These are phyloP conservation scores for Dasyurus viverrinus DNA, from an alignment of 2,113 vertebrate genomes.

Conservation along the genomic window DNA sequence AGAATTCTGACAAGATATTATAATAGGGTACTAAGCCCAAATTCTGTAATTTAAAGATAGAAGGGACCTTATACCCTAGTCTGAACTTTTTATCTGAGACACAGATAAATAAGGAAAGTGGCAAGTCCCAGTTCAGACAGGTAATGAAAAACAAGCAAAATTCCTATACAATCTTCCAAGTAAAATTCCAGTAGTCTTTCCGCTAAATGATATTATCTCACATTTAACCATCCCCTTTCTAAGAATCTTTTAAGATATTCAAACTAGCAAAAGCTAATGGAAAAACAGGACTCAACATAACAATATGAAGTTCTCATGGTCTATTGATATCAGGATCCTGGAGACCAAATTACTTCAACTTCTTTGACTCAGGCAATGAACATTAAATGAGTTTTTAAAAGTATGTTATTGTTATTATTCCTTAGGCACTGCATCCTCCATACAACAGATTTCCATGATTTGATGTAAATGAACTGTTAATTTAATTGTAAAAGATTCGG, in stretches of 20 bases:
- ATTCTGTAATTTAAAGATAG: not conserved
- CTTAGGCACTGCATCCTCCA: not conserved
- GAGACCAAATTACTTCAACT: not conserved
- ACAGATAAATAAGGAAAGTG: not conserved
- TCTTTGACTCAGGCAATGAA: not conserved
- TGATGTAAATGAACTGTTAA: not conserved
- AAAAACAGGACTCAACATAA: not conserved
- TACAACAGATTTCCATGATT: not conserved
- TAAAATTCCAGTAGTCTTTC: not conserved
- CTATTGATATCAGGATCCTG: not conserved
- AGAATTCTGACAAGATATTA: not conserved
- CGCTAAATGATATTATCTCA: not conserved
- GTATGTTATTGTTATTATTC: not conserved
- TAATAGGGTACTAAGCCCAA: not conserved
- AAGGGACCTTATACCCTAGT: not conserved
- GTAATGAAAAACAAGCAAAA: not conserved
- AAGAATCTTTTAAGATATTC: not conserved
- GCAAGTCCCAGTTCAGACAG: not conserved
- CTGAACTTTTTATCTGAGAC: not conserved
- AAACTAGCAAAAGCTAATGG: not conserved
- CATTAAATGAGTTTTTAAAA: not conserved
- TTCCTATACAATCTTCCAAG: not conserved
- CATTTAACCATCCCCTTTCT: not conserved
- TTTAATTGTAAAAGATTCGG: not conserved
- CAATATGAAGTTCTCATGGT: not conserved